Percentiles rank a stretch among this genome's conserved stretches.
Evolutionary conservation across 1,140 invertebrate species (phyloP).

Genomic region (Bombyx mandarina): DNA sequence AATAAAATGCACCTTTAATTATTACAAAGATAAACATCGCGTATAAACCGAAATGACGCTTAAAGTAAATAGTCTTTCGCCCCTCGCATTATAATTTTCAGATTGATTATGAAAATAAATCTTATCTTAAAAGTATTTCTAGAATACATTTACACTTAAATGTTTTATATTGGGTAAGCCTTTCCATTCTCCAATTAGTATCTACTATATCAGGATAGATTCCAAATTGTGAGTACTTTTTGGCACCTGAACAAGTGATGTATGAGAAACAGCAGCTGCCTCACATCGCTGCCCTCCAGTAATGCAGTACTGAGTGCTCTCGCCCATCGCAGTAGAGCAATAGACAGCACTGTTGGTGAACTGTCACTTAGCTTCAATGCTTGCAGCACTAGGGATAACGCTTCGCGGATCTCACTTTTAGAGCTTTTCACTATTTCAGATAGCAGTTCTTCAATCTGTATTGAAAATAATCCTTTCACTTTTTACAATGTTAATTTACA

Average conservation of each 20-base stretch:
- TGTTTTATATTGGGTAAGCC: too few relatives aligned
- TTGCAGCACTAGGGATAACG: slow-evolving; percentile 35
- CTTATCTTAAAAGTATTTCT: not conserved
- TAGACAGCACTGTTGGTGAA: slow-evolving; percentile 21
- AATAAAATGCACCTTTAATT: too few relatives aligned
- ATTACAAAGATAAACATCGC: too few relatives aligned
- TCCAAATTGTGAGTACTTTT: not conserved
- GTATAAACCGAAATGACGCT: too few relatives aligned
- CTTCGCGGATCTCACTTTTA: slow-evolving; percentile 41
- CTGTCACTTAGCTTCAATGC: slow-evolving; percentile 38
- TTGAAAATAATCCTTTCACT: slow-evolving; percentile 6
- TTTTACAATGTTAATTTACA: too few relatives aligned
- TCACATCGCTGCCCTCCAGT: slow-evolving; percentile 27
- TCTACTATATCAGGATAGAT: too few relatives aligned
- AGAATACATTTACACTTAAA: not conserved
- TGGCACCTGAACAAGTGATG: slow-evolving; percentile 49
- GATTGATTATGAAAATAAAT: not conserved
- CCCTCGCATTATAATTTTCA: too few relatives aligned
- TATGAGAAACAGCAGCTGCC: slow-evolving; percentile 42
- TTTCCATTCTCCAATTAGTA: too few relatives aligned
- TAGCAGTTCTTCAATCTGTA: slow-evolving; percentile 54
- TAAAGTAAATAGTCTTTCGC: too few relatives aligned
- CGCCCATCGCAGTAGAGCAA: slow-evolving; percentile 44
- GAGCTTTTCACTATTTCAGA: slow-evolving; percentile 30
- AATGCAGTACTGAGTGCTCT: slow-evolving; percentile 27